These are phyloP conservation scores for Cottus gobio DNA, from an alignment of 2,113 vertebrate genomes.

Conservation along the genomic window DNA sequence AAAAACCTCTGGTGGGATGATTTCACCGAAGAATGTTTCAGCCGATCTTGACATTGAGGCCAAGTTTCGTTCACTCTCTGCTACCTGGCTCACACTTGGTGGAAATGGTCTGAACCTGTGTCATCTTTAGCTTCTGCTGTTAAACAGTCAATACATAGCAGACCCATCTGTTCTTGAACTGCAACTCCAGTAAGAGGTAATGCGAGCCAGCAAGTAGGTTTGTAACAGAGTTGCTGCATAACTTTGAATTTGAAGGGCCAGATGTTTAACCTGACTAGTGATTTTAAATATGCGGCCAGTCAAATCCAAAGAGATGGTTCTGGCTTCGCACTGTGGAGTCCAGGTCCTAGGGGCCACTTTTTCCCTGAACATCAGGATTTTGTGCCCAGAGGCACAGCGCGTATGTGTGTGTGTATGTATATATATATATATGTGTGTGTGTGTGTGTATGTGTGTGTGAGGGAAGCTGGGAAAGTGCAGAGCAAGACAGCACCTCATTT, in stretches of 20 bases:
- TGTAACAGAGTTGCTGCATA: conserved; percentile 38
- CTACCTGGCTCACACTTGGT: conserved; percentile 23
- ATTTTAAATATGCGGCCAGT: conserved; percentile 68
- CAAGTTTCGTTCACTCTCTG: conserved; percentile 29
- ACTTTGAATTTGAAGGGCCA: conserved; percentile 61
- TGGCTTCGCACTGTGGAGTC: conserved; percentile 49
- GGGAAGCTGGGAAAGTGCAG: conserved; percentile 53
- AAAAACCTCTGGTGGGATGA: conserved; percentile 50
- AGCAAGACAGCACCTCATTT: conserved; percentile 75
- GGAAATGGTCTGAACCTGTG: background rate
- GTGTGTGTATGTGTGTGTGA: conserved; percentile 28
- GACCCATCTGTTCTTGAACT: conserved; percentile 37
- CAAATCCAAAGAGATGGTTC: conserved; percentile 65
- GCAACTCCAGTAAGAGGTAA: conserved; percentile 30
- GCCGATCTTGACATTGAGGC: conserved; percentile 49
- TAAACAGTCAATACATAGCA: conserved; percentile 25
- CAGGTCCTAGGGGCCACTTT: conserved; percentile 67
- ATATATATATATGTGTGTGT: background rate
- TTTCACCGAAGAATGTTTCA: conserved; percentile 49
- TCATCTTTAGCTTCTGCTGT: conserved; percentile 14
- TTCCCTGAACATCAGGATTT: conserved; percentile 64
- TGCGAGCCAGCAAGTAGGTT: conserved; percentile 43
- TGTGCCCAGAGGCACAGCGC: conserved; percentile 51
- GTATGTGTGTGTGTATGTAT: conserved; percentile 7
- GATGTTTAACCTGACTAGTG: conserved; percentile 69